Base-by-base conservation (phyloP, 2,888 invertebrate genomes). In the Nycteola revayana region DNA sequence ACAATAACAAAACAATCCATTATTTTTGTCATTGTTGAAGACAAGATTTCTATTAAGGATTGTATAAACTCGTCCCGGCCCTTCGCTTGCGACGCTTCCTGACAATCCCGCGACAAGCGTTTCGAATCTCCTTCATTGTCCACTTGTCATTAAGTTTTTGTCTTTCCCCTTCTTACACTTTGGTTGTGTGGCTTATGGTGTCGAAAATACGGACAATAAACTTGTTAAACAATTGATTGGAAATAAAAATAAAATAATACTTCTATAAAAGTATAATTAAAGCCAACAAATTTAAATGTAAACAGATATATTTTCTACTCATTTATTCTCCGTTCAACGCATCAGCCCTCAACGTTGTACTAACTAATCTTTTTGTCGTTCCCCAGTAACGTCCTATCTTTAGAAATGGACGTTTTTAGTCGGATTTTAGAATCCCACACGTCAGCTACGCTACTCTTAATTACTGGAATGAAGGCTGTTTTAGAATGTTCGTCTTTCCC, bases 131-230 rank as follows among this genome's bases (percentile, higher is more conserved):
- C 63, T 70, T 75, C 78, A 77, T 81, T 86, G 87, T 87, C 87
- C 87, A 85, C 84, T 84, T 84, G 87, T 87, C 87, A 87, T 87
- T 86, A 87, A 84, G 85, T 83, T 87, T 83, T 87, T 83, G 84
- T 86, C 76, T 79, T 71, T 63, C 68, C 77, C 79, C 69, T 73
- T 73, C 75, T 75, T 72, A 67, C 70, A 73, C 76, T 81, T 68
- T 60, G 60, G 66, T 61, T 67, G 60, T 64, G 63, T 65, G 62
- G 72, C 68, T 75, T 73, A 71, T 51, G 47, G 48, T 38, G 32
- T 17, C 34, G 28, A 45, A 56, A 57, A 70, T 44, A 79, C 55
- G 11, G 58, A 1, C 1, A 20, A 5, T 1, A 27, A 38, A 20
- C 7, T 17, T 28, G 22, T 3, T 26, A 3, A 48, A 23, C 44